Evolutionary conservation across 1,140 invertebrate genomes (phyloP).

Genomic region (Drosophila sechellia): DNA sequence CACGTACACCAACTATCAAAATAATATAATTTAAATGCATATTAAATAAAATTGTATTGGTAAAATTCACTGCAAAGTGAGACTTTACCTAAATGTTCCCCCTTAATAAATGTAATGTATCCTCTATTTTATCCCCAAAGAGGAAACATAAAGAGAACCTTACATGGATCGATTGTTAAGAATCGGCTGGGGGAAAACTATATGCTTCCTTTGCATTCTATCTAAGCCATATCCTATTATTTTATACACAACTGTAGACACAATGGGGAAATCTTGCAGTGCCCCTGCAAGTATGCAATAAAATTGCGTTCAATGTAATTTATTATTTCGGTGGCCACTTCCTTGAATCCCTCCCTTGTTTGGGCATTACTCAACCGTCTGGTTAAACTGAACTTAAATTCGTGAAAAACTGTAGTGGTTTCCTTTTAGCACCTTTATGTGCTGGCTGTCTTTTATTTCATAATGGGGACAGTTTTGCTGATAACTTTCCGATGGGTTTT

Average conservation of each 20-base stretch:
- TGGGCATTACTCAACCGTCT: slow-evolving; percentile 18
- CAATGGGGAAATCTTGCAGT: slow-evolving; percentile 9
- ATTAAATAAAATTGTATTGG: background rate
- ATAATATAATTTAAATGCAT: background rate
- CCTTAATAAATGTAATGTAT: no score
- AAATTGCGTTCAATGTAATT: slow-evolving; percentile 53
- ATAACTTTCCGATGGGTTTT: slow-evolving; percentile 50
- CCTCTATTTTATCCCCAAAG: no score
- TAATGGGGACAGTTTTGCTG: slow-evolving; percentile 29
- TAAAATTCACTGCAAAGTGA: no score
- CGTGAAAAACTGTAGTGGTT: slow-evolving; percentile 1
- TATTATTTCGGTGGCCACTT: slow-evolving; percentile 38
- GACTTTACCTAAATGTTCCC: no score
- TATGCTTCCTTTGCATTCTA: no score
- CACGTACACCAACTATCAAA: background rate
- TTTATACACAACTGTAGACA: background rate
- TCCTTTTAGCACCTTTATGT: slow-evolving; percentile 19
- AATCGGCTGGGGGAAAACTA: no score
- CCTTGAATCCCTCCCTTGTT: background rate
- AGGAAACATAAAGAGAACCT: no score
- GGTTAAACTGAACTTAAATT: slow-evolving; percentile 36
- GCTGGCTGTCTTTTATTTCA: slow-evolving; percentile 8
- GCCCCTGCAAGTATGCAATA: slow-evolving; percentile 47
- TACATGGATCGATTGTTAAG: no score
- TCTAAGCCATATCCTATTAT: background rate